Percentiles rank a stretch among this genome's conserved stretches.
phyloP scores from a whole-genome alignment of 2,113 vertebrate species.

The Peromyscus polionotus region DNA sequence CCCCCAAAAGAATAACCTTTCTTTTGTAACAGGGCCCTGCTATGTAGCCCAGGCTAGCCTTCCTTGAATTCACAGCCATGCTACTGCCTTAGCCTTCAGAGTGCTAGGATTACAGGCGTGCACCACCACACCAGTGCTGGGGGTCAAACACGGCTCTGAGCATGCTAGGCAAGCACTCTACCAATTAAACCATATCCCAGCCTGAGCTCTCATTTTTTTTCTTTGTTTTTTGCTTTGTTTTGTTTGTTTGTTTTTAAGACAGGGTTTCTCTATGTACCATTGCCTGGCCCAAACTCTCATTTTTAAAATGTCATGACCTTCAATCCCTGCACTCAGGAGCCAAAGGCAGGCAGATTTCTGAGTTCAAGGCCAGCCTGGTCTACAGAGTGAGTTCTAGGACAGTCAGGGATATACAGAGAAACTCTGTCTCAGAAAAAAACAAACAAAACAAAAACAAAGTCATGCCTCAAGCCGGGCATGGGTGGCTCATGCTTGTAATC shows the following conservation, averaged over 20 bases:
- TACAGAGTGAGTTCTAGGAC: not conserved
- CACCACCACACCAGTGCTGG: not conserved
- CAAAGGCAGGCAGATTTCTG: not conserved
- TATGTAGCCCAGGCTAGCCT: not conserved
- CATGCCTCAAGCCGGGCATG: not conserved
- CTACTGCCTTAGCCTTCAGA: not conserved
- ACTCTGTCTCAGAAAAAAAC: not conserved
- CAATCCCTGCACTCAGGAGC: not conserved
- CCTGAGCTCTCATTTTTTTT: not conserved
- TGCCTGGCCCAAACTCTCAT: not conserved
- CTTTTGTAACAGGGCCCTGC: not conserved
- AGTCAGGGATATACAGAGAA: not conserved
- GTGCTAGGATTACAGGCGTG: not conserved
- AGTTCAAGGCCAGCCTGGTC: not conserved
- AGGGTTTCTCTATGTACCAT: too few relatives aligned
- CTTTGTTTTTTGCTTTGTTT: too few relatives aligned
- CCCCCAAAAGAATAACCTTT: not conserved
- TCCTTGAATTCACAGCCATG: not conserved
- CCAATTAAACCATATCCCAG: not conserved
- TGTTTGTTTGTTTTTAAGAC: too few relatives aligned
- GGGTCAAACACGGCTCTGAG: not conserved
- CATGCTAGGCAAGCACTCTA: not conserved
- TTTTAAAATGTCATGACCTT: not conserved
- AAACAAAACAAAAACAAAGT: not conserved
- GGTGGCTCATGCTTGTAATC: not conserved